Evolutionary conservation across 2,113 vertebrate species (phyloP), one percentile per base, ranked within the genome.

Genomic region (Baryphthengus martii): DNA sequence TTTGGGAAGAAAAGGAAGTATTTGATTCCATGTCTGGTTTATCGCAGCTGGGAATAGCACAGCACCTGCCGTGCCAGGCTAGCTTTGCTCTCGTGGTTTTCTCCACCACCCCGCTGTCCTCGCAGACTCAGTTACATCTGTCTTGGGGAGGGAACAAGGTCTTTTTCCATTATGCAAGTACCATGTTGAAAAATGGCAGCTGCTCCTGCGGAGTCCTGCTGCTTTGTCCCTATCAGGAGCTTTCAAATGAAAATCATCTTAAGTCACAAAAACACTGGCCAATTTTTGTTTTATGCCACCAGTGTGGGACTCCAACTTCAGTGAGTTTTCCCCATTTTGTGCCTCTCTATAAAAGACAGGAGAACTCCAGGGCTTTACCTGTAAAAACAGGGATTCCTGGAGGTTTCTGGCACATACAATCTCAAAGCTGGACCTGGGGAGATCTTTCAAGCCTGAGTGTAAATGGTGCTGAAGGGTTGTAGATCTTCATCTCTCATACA

Each of bases 231-330:
- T 62, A 9, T 9, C 24, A 31, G 68, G 65, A 86, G 35, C 45
- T 90, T 89, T 50, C 61, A 33, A 49, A 89, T 0, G 0, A n/a
- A 90, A 84, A 59, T 52, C 61, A 24, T 19, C 13, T 1, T 2
- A 49, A 70, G 13, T 42, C 52, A 39, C 25, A 78, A 33, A 78
- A 42, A 4, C 24, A 35, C 37, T 16, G 29, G 21, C 74, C 25
- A 26, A 2, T 10, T 59, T 77, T 55, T 77, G 33, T 61, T 39
- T 61, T 10, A 10, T 0, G 0, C 12, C 16, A 4, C 19, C 50
- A n/a, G 45, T 6, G 23, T n/a, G 37, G 37, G 16, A 10, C 35
- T 75, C 26, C 0, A 6, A 9, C 52, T 76, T 62, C 49, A 40
- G n/a, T 7, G 25, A 52, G 20, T 33, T 47, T 80, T 4, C 25